A percentile compares a stretch with the other conserved stretches of the same genome.
phyloP scores from a whole-genome alignment of 2,888 invertebrate species.

The Coenonympha glycerion region DNA sequence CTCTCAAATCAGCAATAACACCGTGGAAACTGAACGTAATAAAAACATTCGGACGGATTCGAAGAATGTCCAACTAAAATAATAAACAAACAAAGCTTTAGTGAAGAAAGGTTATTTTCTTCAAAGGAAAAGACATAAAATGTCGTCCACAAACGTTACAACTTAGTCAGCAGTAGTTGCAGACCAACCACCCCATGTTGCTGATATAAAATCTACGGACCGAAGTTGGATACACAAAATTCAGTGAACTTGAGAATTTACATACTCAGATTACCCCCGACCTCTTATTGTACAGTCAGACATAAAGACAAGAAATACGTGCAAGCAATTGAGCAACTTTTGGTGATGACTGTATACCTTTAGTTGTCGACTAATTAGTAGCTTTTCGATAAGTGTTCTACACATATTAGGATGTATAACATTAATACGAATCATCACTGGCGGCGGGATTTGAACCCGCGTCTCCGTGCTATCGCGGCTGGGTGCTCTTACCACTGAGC shows the following conservation, averaged over 20 bases:
- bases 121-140: conserved; percentile 10
- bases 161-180: conserved; percentile 2
- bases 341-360: no score
- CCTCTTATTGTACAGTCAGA: background rate
- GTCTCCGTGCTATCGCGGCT: no score
- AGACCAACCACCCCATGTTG: background rate
- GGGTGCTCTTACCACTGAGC: no score
- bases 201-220: conserved; percentile 16
- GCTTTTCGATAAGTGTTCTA: no score
- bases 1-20: background rate
- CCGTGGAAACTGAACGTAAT: background rate
- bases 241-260: conserved; percentile 21
- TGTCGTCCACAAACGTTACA: conserved; percentile 6
- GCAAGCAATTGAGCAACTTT: no score
- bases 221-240: conserved; percentile 14
- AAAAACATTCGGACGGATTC: background rate
- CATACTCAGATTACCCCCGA: conserved; percentile 14
- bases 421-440: no score
- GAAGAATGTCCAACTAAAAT: background rate
- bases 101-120: background rate
- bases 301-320: no score
- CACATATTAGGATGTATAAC: no score
- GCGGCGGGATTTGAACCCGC: no score
- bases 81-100: background rate
- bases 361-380: no score